A percentile compares a stretch with the other conserved stretches of the same genome.
Conservation (phyloP, 2,888 invertebrate species). For the Epistrophe grossulariae region DNA sequence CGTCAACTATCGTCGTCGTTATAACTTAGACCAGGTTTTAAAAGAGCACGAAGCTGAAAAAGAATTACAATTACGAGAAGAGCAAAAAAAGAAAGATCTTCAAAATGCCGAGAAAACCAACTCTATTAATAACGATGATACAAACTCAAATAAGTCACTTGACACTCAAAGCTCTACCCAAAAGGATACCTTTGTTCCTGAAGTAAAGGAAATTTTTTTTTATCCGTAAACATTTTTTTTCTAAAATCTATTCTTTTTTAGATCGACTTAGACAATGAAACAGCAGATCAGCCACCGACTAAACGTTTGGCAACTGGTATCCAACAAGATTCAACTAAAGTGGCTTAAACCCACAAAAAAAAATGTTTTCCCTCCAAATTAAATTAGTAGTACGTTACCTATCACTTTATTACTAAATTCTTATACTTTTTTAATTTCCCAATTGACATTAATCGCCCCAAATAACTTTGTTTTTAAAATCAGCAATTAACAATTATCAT, state of each 20-base stretch:
- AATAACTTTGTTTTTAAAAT: neutral
- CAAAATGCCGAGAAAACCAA: constrained; percentile 53
- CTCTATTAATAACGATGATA: constrained; percentile 53
- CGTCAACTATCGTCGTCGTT: constrained; percentile 94
- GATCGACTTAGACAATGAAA: constrained; percentile 79
- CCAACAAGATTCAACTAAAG: constrained; percentile 55
- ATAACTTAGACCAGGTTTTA: constrained; percentile 93
- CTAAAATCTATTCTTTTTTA: constrained; percentile 47
- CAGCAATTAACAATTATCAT: neutral
- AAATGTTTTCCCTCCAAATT: constrained; percentile 67
- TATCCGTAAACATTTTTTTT: neutral
- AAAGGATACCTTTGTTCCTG: constrained; percentile 79
- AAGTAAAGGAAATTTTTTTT: constrained; percentile 76
- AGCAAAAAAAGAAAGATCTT: constrained; percentile 68
- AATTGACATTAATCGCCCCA: constrained; percentile 8
- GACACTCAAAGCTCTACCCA: constrained; percentile 56
- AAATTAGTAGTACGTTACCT: constrained; percentile 38
- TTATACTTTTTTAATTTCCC: constrained; percentile 13
- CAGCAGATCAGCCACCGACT: constrained; percentile 76
- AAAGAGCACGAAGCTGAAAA: constrained; percentile 92
- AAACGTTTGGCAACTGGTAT: constrained; percentile 74
- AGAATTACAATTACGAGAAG: constrained; percentile 79
- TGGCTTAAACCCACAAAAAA: constrained; percentile 30
- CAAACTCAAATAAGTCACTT: constrained; percentile 70
- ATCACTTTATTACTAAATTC: constrained; percentile 37